Percentiles rank a stretch among this genome's conserved stretches.
Conservation (phyloP, 2,888 invertebrate genomes). For the Nasonovia ribisnigri region DNA sequence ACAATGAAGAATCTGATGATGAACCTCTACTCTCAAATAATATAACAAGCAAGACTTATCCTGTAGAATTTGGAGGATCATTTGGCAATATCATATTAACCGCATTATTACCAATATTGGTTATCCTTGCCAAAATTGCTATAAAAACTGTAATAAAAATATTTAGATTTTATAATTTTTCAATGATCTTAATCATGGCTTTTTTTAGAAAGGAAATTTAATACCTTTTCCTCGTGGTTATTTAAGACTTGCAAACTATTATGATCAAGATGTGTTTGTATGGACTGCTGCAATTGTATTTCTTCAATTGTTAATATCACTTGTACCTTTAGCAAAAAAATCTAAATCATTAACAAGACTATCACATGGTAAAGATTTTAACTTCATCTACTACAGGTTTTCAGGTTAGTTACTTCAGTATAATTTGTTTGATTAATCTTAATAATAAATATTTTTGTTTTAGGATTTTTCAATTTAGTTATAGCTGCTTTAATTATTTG, state of each 20-base stretch:
- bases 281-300: conserved; percentile 11
- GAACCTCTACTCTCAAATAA: not conserved
- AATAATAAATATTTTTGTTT: not conserved
- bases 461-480: conserved; percentile 50
- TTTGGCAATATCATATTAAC: conserved; percentile 35
- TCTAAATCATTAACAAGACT: not conserved
- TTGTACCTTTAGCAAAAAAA: conserved; percentile 43
- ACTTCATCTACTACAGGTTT: conserved; percentile 26
- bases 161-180: not conserved
- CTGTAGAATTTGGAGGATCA: conserved; percentile 31
- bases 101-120: not conserved
- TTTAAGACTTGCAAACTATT: conserved; percentile 42
- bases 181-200: not conserved
- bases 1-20: conserved; percentile 11
- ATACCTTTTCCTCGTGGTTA: conserved; percentile 60
- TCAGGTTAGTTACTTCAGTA: conserved; percentile 25
- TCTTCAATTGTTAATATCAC: conserved; percentile 49
- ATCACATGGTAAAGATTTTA: not conserved
- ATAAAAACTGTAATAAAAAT: conserved; percentile 39
- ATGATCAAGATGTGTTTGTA: conserved; percentile 50
- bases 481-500: conserved; percentile 29
- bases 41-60: not conserved
- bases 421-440: not conserved
- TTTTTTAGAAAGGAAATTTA: conserved; percentile 59
- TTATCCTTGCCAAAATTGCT: conserved; percentile 50